phyloP scores from a whole-genome alignment of 2,797 vertebrate species.

The Neomorphus geoffroyi region DNA sequence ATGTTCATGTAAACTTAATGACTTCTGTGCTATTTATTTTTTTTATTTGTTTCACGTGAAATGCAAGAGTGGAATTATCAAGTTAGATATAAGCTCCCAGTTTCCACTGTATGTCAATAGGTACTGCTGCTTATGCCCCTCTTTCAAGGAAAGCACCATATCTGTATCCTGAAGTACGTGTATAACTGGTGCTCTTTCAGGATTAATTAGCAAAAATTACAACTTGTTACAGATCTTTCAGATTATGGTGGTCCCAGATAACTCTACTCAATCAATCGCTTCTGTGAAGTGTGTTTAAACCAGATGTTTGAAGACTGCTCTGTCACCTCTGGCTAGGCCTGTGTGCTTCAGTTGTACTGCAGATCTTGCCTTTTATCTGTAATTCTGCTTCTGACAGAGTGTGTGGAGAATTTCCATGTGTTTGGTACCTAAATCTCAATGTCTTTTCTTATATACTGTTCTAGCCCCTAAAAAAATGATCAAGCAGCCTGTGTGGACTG shows the following conservation, averaged over 20 bases:
- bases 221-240: neutral
- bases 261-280: neutral
- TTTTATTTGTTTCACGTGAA: neutral
- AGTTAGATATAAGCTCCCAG: neutral
- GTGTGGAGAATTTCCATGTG: neutral
- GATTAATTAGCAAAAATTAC: neutral
- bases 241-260: neutral
- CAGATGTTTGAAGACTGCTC: neutral
- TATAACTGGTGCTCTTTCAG: neutral
- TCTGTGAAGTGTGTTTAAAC: neutral
- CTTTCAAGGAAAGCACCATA: neutral
- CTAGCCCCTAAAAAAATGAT: neutral
- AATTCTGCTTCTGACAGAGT: neutral
- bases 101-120: neutral
- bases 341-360: neutral
- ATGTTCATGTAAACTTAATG: neutral
- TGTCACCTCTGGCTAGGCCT: neutral
- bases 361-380: neutral
- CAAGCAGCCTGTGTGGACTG: neutral
- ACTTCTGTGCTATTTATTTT: neutral
- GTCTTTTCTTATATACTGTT: neutral
- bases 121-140: neutral
- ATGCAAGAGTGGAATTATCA: neutral
- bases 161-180: neutral
- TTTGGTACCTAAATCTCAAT: neutral